These are phyloP conservation scores for Nesidiocoris tenuis DNA, from an alignment of 2,888 invertebrate genomes.

Conservation along the genomic window DNA sequence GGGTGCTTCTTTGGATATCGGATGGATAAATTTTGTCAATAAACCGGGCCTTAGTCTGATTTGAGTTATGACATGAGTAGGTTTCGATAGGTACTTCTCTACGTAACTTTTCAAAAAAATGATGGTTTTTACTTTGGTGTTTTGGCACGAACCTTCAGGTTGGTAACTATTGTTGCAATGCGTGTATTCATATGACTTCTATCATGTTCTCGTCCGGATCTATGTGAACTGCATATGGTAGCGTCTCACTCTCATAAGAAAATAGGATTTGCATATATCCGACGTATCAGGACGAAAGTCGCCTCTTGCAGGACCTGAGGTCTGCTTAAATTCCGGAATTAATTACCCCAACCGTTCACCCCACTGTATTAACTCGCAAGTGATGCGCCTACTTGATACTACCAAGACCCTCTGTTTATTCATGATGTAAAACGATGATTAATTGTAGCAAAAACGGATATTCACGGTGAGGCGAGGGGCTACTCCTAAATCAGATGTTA, in stretches of 20 bases:
- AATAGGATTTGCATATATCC: constrained; percentile 30
- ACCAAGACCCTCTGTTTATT: background rate
- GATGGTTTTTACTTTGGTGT: too few species aligned
- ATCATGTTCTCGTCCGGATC: background rate
- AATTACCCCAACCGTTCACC: constrained; percentile 16
- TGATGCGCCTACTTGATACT: background rate
- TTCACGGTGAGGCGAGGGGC: background rate
- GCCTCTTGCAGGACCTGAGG: background rate
- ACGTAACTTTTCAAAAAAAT: too few species aligned
- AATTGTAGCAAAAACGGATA: background rate
- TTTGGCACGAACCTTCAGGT: too few species aligned
- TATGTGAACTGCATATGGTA: background rate
- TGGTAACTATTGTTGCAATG: too few species aligned
- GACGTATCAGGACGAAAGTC: constrained; percentile 30
- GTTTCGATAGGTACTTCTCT: too few species aligned
- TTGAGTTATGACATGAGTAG: too few species aligned
- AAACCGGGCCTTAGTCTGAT: too few species aligned
- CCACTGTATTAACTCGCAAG: background rate
- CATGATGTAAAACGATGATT: background rate
- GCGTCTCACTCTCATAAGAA: constrained; percentile 31
- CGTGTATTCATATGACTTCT: too few species aligned
- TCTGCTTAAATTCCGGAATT: background rate
- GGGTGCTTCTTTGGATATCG: too few species aligned
- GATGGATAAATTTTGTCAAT: too few species aligned
- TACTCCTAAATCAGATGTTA: background rate